Evolutionary conservation across 2,113 vertebrate species (phyloP).

Genomic region (Python bivittatus): DNA sequence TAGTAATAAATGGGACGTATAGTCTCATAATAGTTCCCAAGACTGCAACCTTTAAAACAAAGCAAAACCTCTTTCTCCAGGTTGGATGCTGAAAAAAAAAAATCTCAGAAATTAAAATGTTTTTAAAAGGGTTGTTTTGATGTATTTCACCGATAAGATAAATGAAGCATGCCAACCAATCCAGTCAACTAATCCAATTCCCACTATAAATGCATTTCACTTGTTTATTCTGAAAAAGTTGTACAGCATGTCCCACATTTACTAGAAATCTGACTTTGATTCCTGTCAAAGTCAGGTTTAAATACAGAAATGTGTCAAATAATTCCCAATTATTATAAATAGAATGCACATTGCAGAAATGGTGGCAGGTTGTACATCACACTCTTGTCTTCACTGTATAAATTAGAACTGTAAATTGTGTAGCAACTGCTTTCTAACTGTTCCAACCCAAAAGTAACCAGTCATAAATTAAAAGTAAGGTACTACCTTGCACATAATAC

Average conservation of each 20-base stretch:
- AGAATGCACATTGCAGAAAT: constrained; percentile 22
- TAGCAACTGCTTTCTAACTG: not conserved
- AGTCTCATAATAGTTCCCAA: not conserved
- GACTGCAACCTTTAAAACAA: not conserved
- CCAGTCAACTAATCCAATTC: constrained; percentile 17
- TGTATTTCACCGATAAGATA: not conserved
- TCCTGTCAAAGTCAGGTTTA: constrained; percentile 16
- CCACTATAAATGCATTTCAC: not conserved
- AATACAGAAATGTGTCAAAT: constrained; percentile 15
- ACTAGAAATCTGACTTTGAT: constrained; percentile 30
- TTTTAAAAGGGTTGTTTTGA: constrained; percentile 7
- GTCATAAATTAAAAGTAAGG: constrained; percentile 1
- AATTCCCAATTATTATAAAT: constrained; percentile 30
- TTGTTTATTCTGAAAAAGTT: not conserved
- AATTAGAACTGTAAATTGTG: constrained; percentile 21
- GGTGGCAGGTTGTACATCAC: not conserved
- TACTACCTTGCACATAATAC: not conserved
- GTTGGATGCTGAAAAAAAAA: not conserved
- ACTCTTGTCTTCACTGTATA: constrained; percentile 20
- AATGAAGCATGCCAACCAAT: constrained; percentile 4
- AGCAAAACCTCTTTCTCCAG: not conserved
- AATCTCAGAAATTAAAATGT: not conserved
- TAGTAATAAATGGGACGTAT: not conserved
- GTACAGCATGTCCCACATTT: not conserved
- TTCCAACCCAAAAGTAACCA: constrained; percentile 22